phyloP scores from a whole-genome alignment of 2,888 invertebrate genomes.

The Notocelia uddmanniana region DNA sequence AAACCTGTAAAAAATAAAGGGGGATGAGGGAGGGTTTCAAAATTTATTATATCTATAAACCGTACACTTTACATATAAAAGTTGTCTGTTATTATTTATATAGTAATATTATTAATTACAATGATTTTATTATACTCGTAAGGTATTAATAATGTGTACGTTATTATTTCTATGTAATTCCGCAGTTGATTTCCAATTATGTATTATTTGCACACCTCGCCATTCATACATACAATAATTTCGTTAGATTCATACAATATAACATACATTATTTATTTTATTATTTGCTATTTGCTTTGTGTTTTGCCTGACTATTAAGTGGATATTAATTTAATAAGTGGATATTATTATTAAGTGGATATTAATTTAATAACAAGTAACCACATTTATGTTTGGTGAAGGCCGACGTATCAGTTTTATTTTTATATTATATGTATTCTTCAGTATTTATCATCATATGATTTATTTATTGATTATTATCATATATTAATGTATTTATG shows the following conservation, averaged over 20 bases:
- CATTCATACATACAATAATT: conserved; percentile 64
- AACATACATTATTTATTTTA: conserved; percentile 57
- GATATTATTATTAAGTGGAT: conserved; percentile 43
- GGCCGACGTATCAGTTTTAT: background rate
- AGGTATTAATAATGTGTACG: conserved; percentile 46
- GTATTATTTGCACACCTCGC: conserved; percentile 79
- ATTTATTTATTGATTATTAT: no score
- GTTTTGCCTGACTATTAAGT: conserved; percentile 60
- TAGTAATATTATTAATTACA: conserved; percentile 33
- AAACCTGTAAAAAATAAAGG: background rate
- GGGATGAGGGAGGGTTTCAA: conserved; percentile 24
- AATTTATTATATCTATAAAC: conserved; percentile 44
- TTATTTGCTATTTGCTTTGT: conserved; percentile 72
- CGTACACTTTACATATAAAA: conserved; percentile 38
- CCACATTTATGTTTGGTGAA: conserved; percentile 9
- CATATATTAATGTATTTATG: conserved; percentile 6
- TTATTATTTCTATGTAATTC: conserved; percentile 61
- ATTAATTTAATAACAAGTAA: conserved; percentile 6
- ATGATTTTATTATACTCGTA: conserved; percentile 40
- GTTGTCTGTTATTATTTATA: conserved; percentile 36
- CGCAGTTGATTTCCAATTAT: conserved; percentile 62
- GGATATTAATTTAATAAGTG: conserved; percentile 14
- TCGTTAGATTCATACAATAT: conserved; percentile 43
- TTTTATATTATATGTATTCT: conserved; percentile 12
- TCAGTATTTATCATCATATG: conserved; percentile 6